Evolutionary conservation across 1,140 invertebrate genomes (phyloP), one percentile per base, ranked within the genome.

Genomic region (Hyles vespertilio): DNA sequence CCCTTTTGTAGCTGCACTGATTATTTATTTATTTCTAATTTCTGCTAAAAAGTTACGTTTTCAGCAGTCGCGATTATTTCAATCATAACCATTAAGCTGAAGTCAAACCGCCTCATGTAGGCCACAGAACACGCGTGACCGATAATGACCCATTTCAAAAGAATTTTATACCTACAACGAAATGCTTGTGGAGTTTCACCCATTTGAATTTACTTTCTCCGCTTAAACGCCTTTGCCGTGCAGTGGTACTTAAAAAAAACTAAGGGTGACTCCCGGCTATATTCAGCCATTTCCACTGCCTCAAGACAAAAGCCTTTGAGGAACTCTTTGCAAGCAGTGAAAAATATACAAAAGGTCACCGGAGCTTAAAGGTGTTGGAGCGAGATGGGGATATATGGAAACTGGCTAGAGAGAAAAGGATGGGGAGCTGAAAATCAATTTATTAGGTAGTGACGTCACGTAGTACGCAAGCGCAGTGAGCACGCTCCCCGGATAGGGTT

Each of bases 391-490:
- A 9, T 11, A 45, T 49, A 22, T 0, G 7, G 48, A 47, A 3
- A n/a, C 22, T 5, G n/a, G 9, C 40, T 53, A 5, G 63, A n/a
- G 2, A 10, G 75, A 90, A 46, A 50, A 75, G 64, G 86, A 87
- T 63, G 74, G 73, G 61, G 58, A 77, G 66, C 74, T 85, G 81
- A 90, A 90, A 90, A 90, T 89, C 89, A 90, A 90, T 90, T 90
- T 89, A 90, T 89, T 87, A 89, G 77, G 70, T 64, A 60, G 87
- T 90, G 87, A 90, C 89, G 89, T 90, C 87, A 89, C 85, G 66
- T 2, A 33, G 8, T 59, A 75, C 87, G 87, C 89, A 81, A 74
- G 87, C 89, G 89, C 77, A 56, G 44, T 72, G 59, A 59, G 57
- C 32, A 55, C 55, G 50, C 59, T 77, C 85, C 85, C 84, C 80